Conservation (phyloP, 2,113 vertebrate species). For the Nesoenas mayeri region DNA sequence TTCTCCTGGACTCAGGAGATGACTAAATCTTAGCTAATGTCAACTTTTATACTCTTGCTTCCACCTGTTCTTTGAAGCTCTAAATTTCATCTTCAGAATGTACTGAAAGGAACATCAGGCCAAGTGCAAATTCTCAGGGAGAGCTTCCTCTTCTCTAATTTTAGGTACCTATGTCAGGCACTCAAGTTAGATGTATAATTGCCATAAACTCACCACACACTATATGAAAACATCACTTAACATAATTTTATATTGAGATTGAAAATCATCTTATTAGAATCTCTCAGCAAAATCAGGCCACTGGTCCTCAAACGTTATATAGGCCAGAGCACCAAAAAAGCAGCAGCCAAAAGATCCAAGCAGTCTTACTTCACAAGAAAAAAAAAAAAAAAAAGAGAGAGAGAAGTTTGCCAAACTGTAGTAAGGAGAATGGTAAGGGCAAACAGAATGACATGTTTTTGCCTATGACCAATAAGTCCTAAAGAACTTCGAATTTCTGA, state of each 20-base stretch:
- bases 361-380: neutral
- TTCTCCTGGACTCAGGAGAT: conserved; percentile 13
- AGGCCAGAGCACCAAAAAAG: neutral
- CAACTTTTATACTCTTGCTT: conserved; percentile 7
- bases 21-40: conserved; percentile 16
- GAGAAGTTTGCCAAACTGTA: neutral
- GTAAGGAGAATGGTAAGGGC: neutral
- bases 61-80: conserved; percentile 22
- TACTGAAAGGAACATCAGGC: conserved; percentile 18
- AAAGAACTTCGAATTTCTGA: neutral
- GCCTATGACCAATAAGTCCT: neutral
- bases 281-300: neutral
- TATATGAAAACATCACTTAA: neutral
- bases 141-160: conserved; percentile 46
- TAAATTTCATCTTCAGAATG: conserved; percentile 29
- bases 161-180: conserved; percentile 32
- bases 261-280: neutral
- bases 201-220: neutral
- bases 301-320: neutral
- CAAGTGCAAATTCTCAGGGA: conserved; percentile 32
- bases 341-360: neutral
- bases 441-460: neutral
- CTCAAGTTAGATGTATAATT: neutral
- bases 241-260: neutral
- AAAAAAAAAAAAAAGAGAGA: neutral